These are phyloP conservation scores for Muscidifurax raptorellus DNA, from an alignment of 1,140 invertebrate species.

Conservation along the genomic window DNA sequence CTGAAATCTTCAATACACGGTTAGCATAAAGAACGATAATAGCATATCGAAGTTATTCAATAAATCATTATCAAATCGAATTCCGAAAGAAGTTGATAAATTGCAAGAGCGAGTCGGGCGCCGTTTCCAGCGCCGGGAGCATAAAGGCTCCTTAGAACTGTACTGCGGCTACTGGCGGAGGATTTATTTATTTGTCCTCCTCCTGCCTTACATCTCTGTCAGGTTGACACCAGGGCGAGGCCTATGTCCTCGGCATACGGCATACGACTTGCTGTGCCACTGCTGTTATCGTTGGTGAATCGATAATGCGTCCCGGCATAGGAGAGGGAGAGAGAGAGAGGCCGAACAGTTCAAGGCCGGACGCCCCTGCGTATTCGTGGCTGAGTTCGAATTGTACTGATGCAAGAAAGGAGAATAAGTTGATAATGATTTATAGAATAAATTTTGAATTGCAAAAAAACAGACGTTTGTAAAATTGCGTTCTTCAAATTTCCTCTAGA, in stretches of 20 bases:
- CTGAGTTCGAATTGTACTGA: no score
- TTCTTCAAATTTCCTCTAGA: no score
- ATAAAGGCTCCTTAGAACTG: neutral
- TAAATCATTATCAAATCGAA: neutral
- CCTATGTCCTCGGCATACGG: neutral
- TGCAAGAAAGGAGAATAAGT: no score
- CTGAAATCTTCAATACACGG: no score
- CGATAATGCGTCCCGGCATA: neutral
- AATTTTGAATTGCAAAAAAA: no score
- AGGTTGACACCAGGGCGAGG: constrained; percentile 8
- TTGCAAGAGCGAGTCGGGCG: neutral
- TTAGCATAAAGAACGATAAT: no score
- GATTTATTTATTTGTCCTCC: constrained; percentile 2
- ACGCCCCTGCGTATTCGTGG: neutral
- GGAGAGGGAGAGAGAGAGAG: neutral
- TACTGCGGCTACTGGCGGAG: neutral
- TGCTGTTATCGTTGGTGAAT: neutral
- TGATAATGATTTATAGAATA: no score
- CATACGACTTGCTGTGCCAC: neutral
- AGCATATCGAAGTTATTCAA: neutral
- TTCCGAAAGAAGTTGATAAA: neutral
- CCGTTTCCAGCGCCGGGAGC: neutral
- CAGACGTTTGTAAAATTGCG: no score
- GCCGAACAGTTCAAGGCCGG: no score
- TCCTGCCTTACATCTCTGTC: constrained; percentile 6